Base-by-base conservation (phyloP, 1,140 invertebrate species). In the Drosophila arawakana region DNA sequence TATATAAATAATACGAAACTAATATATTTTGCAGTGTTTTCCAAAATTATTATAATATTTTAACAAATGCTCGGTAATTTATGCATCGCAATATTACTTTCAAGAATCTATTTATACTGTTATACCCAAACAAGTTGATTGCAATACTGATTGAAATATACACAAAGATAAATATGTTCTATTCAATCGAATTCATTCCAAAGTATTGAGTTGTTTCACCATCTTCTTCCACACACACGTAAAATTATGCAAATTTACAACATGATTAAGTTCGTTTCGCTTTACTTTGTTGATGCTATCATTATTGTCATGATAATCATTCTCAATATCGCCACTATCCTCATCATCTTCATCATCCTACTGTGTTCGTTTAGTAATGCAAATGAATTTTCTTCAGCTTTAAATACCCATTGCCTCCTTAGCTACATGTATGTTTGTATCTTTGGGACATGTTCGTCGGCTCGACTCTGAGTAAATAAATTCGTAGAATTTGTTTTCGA, bases 231-330 rank as follows among this genome's bases (percentile, higher is more conserved):
- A 47, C 54, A 68, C 54, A 70, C 76, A 71, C 75, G 80, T 89
- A 84, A 89, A 80, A 88, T 88, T 89, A 88, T 88, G 84, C 75
- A 88, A 88, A 88, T 88, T 88, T 88, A 88, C 84, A 80, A 83
- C 84, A 89, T 78, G 84, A 88, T 89, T 88, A 88, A 84, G 84
- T 75, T 76, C 77, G 69, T 83, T 83, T 88, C 73, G 80, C 63
- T 52, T 71, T 66, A 75, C 75, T 78, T 55, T 41, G 65, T 50
- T 49, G 43, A n/a, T 52, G 47, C 58, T 55, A 54, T 35, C 50
- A 35, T 34, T 30, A 13, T 54, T 7, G 50, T 30, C 25, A 3
- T 30, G 25, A 30, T 30, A 39, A 8, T 37, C 34, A 13, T 55
- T 11, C 9, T 35, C n/a, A 9, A 35, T 11, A 7, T 30, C 11